Evolutionary conservation across 2,113 vertebrate genomes (phyloP), one percentile per base, ranked within the genome.

Genomic region (Pongo pygmaeus): DNA sequence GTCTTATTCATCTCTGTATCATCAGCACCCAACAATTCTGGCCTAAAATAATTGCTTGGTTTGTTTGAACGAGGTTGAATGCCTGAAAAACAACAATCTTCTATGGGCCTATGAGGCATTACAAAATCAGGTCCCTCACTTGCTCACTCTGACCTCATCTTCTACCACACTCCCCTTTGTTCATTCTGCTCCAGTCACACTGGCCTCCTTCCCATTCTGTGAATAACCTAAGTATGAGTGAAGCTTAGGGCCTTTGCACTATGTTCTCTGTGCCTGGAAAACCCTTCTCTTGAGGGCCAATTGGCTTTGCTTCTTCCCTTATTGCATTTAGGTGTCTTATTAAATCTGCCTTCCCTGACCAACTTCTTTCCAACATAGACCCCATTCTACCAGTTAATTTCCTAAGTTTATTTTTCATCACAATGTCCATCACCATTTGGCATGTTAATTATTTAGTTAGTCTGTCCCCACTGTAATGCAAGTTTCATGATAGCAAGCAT

Each of bases 11-110:
- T 83, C 84, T 93, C 81, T 91, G 52, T 50, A 64, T 84, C 50
- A 25, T 78, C 90, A 70, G 84, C 75, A 78, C 23, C 64, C 78
- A 81, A 35, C 72, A 59, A 43, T n/a, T 57, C 35, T 91, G 40
- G 77, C 50, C 87, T 92, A 59, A 91, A 92, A 67, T 13, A 89
- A 78, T 59, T 46, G 48, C 78, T 97, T 77, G 11, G 64, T 89
- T 74, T 89, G 70, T 94, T 48, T 48, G 85, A 86, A 80, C 0
- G 14, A 91, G 23, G 25, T 27, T 25, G 78, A 69, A 78, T 8
- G 67, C 59, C 78, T 59, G 32, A 81, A 80, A n/a, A 90, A 55
- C 55, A 67, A 30, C 14, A 57, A 30, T n/a, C 80, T 72, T 92
- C 84, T 96, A n/a, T 30, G 48, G 61, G 18, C 38, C 43, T 57